Evolutionary conservation across 2,888 invertebrate species (phyloP).

Genomic region (Leptopilina drosophilae): DNA sequence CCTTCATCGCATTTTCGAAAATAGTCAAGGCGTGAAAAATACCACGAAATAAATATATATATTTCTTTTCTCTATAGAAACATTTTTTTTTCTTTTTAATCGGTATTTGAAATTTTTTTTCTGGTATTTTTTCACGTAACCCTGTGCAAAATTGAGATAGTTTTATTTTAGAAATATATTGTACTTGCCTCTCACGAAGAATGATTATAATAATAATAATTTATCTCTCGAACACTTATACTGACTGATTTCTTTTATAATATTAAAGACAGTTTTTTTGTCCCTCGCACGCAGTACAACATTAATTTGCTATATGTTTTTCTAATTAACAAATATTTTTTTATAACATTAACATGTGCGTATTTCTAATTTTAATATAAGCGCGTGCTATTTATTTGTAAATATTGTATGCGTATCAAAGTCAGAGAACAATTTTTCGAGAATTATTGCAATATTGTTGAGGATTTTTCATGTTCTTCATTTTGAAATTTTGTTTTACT

Average conservation of each 20-base stretch:
- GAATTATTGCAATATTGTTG: slow-evolving; percentile 3
- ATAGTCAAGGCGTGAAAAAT: slow-evolving; percentile 16
- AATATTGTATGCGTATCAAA: neutral
- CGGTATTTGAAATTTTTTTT: neutral
- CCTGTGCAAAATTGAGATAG: slow-evolving; percentile 18
- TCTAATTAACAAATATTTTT: slow-evolving; percentile 20
- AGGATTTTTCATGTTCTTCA: neutral
- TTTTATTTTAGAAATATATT: slow-evolving; percentile 21
- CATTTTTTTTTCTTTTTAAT: neutral
- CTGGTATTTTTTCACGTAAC: slow-evolving; percentile 30
- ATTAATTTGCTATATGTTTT: slow-evolving; percentile 17
- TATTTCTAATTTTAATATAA: slow-evolving; percentile 22
- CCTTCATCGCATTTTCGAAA: neutral
- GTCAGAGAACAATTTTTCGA: neutral
- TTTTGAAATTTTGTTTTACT: neutral
- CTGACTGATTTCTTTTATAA: slow-evolving; percentile 1
- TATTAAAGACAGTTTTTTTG: slow-evolving; percentile 7
- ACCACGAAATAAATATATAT: slow-evolving; percentile 17
- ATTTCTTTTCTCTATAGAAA: neutral
- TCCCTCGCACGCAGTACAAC: slow-evolving; percentile 22
- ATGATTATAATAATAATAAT: slow-evolving; percentile 2
- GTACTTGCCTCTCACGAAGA: slow-evolving; percentile 1
- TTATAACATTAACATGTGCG: slow-evolving; percentile 33
- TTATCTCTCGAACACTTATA: neutral
- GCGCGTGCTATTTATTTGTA: slow-evolving; percentile 22